Evolutionary conservation across 2,797 vertebrate species (phyloP).

Genomic region (Cyclopterus lumpus): DNA sequence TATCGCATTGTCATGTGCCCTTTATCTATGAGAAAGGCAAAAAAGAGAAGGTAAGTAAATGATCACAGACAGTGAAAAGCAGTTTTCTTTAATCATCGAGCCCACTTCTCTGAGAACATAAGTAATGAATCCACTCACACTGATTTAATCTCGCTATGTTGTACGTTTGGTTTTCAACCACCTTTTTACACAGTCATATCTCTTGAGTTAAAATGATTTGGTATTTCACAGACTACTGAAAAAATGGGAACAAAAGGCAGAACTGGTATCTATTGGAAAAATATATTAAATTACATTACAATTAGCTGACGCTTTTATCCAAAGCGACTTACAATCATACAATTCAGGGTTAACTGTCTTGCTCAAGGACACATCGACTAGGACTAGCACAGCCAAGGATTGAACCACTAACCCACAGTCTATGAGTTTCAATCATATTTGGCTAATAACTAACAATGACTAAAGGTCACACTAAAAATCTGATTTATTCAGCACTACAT

Average conservation of each 20-base stretch:
- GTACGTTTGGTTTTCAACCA: neutral
- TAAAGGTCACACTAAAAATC: neutral
- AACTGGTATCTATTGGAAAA: neutral
- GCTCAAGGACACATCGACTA: too few species aligned
- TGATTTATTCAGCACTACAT: neutral
- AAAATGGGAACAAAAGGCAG: neutral
- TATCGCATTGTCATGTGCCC: constrained; percentile 20
- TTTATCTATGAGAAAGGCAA: constrained; percentile 16
- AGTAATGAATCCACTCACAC: neutral
- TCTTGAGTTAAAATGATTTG: neutral
- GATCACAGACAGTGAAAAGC: neutral
- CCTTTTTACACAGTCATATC: neutral
- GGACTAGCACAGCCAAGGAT: too few species aligned
- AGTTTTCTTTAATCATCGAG: constrained; percentile 1
- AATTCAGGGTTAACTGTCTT: too few species aligned
- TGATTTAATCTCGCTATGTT: neutral
- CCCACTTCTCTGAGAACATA: neutral
- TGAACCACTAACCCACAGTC: too few species aligned
- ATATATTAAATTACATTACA: neutral
- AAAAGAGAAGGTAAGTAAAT: neutral
- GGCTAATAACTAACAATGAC: neutral
- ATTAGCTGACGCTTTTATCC: too few species aligned
- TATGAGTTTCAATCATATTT: neutral
- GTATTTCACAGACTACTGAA: neutral
- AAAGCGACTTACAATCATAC: too few species aligned